Evolutionary conservation across 2,797 vertebrate species (phyloP).

Genomic region (Muscicapa striata): DNA sequence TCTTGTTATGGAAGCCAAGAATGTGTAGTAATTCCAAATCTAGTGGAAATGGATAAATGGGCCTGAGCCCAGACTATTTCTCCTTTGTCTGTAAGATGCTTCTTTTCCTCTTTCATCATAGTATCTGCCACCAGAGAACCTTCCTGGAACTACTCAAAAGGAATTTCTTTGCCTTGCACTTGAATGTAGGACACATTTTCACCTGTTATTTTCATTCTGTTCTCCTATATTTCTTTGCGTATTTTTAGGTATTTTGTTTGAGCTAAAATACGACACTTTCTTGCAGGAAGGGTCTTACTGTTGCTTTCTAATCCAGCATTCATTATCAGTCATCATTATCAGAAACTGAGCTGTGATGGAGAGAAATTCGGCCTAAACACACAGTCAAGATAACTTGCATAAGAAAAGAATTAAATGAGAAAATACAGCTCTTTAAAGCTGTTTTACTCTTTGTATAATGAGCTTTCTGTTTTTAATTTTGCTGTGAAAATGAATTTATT

Average conservation of each 20-base stretch:
- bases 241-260: neutral
- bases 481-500: neutral
- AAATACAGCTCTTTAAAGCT: neutral
- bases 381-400: neutral
- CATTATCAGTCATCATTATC: neutral
- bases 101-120: neutral
- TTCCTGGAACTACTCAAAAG: neutral
- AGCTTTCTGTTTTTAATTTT: neutral
- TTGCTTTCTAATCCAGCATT: neutral
- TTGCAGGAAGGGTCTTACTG: neutral
- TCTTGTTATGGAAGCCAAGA: neutral
- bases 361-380: neutral
- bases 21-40: neutral
- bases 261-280: neutral
- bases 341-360: neutral
- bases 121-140: neutral
- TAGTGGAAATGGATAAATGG: neutral
- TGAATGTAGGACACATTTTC: neutral
- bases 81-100: neutral
- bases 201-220: neutral
- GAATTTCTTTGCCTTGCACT: neutral
- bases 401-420: neutral
- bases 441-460: neutral
- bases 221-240: neutral
- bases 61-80: neutral